A percentile compares a stretch with the other conserved stretches of the same genome.
Conservation (phyloP, 2,113 vertebrate species). For the Podarcis raffonei region DNA sequence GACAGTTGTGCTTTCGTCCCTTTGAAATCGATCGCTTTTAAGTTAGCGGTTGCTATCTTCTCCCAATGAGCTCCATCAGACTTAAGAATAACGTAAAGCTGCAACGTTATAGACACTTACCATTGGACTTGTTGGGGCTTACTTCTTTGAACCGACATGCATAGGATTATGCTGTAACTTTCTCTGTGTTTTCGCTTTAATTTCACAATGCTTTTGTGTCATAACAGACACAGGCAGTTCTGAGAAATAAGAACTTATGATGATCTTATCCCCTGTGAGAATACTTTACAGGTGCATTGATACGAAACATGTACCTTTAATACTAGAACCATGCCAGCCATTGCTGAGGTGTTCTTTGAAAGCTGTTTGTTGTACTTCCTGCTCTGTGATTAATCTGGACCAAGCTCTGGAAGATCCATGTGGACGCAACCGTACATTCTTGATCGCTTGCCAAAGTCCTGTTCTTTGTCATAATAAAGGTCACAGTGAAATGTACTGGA, state of each 20-base stretch:
- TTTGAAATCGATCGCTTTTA: not conserved
- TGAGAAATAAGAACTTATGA: not conserved
- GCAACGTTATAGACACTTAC: too few relatives aligned
- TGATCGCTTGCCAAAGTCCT: slow-evolving; percentile 61
- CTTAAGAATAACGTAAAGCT: not conserved
- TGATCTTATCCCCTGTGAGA: not conserved
- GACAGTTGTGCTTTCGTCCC: not conserved
- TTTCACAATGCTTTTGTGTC: not conserved
- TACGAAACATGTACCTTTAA: not conserved
- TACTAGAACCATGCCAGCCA: not conserved
- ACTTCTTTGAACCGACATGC: too few relatives aligned
- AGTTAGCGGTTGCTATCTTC: not conserved
- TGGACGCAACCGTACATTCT: slow-evolving; percentile 44
- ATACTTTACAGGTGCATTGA: not conserved
- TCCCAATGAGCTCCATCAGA: not conserved
- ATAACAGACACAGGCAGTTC: not conserved
- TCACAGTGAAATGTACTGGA: slow-evolving; percentile 34
- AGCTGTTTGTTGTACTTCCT: not conserved
- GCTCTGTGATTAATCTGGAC: not conserved
- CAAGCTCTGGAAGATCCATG: not conserved
- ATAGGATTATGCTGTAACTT: too few relatives aligned
- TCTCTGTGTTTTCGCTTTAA: not conserved
- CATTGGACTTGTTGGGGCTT: too few relatives aligned
- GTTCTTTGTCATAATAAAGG: slow-evolving; percentile 55
- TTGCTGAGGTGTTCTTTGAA: not conserved